A percentile compares a stretch with the other conserved stretches of the same genome.
These are phyloP conservation scores for Gorsachius magnificus DNA, from an alignment of 2,797 vertebrate genomes.

Conservation along the genomic window DNA sequence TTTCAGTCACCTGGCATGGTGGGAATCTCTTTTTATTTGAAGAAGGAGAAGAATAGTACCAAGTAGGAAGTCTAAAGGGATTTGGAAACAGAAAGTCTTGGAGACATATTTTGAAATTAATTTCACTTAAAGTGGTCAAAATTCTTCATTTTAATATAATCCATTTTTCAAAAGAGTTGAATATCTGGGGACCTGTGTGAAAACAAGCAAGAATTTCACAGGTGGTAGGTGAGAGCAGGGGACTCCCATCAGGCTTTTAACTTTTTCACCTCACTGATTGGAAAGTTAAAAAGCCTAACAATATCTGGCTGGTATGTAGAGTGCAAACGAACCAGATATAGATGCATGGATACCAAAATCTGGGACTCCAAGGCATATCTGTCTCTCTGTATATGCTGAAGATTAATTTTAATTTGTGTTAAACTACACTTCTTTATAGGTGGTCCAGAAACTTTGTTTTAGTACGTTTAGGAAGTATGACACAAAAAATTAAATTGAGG, in stretches of 20 bases:
- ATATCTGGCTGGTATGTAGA: not conserved
- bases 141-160: not conserved
- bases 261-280: not conserved
- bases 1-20: not conserved
- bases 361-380: not conserved
- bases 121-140: not conserved
- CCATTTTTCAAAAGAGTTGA: not conserved
- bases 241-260: not conserved
- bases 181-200: not conserved
- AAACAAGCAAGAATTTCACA: not conserved
- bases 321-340: not conserved
- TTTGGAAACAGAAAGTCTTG: not conserved
- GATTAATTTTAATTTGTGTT: not conserved
- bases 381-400: not conserved
- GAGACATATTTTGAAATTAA: not conserved
- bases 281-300: not conserved
- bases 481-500: not conserved
- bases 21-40: not conserved
- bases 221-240: not conserved
- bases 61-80: not conserved
- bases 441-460: not conserved
- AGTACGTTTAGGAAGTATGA: not conserved
- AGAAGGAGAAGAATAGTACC: not conserved
- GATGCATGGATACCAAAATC: not conserved
- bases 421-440: not conserved